Evolutionary conservation across 1,140 invertebrate species (phyloP), one percentile per base, ranked within the genome.

Genomic region (Megalopta genalis): DNA sequence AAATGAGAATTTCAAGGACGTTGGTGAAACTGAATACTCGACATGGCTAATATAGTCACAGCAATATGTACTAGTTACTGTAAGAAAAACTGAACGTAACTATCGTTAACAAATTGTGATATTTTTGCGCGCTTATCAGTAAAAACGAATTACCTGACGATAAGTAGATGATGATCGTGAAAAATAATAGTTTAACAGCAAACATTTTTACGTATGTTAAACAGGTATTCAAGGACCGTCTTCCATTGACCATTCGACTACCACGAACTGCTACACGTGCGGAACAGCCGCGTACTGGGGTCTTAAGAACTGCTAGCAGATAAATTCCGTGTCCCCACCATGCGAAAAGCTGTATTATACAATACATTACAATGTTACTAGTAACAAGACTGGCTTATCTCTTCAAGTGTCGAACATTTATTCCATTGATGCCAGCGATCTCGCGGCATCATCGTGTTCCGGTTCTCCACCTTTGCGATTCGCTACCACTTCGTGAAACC

Each of bases 281-380:
- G 7, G 60, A 66, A 32, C 54, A 12, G 76, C 12, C 66, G n/a
- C 60, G 25, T 54, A 86, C 74, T 86, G 71, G 49, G 69, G 25
- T 12, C 39, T 49, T 59, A 59, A 57, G 18, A 74, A 76, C 46
- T 78, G 64, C 63, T 18, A 65, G 25, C 54, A 84, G 59, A 81
- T 81, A 76, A 84, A 64, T 78, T 54, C 62, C 59, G 32, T 23
- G 63, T 83, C 81, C 85, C 85, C 84, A 86, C 85, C 69, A 83
- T 70, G 52, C 25, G 7, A 39, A 82, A 75, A 71, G 12, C 49
- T 25, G 66, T 63, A 72, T 78, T 72, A 72, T 78, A 37, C 25
- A 25, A 77, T 39, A 37, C 25, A 25, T 73, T 39, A 78, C 32
- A 79, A 60, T 74, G 71, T 78, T 78, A 64, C 37, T 72, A 65